Percentiles rank a stretch among this genome's conserved stretches.
Evolutionary conservation across 2,113 vertebrate species (phyloP).

Genomic region (Grus americana): DNA sequence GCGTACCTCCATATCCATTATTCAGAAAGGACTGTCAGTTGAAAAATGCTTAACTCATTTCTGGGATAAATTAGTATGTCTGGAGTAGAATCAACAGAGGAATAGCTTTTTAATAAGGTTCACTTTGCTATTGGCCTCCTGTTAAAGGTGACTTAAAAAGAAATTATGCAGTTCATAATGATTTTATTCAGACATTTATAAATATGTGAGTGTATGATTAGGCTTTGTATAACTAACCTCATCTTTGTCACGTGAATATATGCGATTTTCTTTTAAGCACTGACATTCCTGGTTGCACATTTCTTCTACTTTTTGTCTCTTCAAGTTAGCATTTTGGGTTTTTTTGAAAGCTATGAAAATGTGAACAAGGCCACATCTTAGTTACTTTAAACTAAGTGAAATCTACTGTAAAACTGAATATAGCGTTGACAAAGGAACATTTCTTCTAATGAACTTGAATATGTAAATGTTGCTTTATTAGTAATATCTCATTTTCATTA

Average conservation of each 20-base stretch:
- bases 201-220: neutral
- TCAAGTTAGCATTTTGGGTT: neutral
- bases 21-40: neutral
- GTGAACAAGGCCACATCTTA: neutral
- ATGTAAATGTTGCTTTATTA: neutral
- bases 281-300: neutral
- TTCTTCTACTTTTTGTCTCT: neutral
- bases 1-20: neutral
- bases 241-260: neutral
- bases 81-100: neutral
- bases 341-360: neutral
- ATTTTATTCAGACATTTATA: neutral
- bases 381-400: neutral
- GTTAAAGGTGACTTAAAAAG: neutral
- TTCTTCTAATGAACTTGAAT: neutral
- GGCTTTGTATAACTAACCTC: slow-evolving; percentile 26
- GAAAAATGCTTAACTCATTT: neutral
- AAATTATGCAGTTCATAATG: neutral
- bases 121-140: neutral
- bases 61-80: neutral
- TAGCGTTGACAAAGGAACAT: neutral
- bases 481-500: neutral
- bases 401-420: neutral
- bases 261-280: neutral
- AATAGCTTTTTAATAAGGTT: neutral